Percentiles rank a stretch among this genome's conserved stretches.
Conservation (phyloP, 2,888 invertebrate species). For the Cheilosia impressa region DNA sequence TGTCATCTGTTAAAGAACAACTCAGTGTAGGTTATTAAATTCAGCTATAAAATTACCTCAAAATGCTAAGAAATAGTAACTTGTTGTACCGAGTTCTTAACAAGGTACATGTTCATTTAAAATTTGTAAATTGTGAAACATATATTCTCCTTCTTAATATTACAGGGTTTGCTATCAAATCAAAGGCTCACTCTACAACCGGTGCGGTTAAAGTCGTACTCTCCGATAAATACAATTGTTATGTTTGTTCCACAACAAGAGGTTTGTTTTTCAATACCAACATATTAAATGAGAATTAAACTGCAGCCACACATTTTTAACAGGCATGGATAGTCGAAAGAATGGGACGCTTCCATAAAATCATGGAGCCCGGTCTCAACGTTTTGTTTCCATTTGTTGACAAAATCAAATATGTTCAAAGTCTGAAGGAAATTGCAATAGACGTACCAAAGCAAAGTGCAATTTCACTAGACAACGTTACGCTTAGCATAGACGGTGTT, state of each 20-base stretch:
- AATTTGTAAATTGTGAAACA: neutral
- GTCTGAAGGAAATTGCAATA: constrained; percentile 99
- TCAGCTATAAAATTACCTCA: constrained; percentile 3
- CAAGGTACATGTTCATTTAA: constrained; percentile 18
- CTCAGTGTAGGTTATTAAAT: constrained; percentile 24
- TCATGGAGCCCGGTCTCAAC: constrained; percentile 97
- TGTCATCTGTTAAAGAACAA: neutral
- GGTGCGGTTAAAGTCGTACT: constrained; percentile 82
- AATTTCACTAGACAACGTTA: constrained; percentile 98
- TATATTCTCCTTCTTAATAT: neutral
- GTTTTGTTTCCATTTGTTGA: constrained; percentile 95
- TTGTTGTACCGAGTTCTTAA: constrained; percentile 34
- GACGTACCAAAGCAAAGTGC: constrained; percentile 99
- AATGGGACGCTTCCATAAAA: constrained; percentile 98
- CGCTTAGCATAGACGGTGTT: constrained; percentile 97
- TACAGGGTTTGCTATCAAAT: constrained; percentile 37
- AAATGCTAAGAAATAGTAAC: constrained; percentile 44
- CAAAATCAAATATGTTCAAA: constrained; percentile 98
- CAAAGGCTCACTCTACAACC: constrained; percentile 10
- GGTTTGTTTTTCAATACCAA: constrained; percentile 84
- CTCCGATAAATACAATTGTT: constrained; percentile 95
- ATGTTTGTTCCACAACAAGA: constrained; percentile 99
- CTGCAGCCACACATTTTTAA: constrained; percentile 30
- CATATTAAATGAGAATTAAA: constrained; percentile 14
- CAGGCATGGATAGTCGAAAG: constrained; percentile 98